Base-by-base conservation (phyloP, 2,113 vertebrate genomes). In the Pangasianodon hypophthalmus region DNA sequence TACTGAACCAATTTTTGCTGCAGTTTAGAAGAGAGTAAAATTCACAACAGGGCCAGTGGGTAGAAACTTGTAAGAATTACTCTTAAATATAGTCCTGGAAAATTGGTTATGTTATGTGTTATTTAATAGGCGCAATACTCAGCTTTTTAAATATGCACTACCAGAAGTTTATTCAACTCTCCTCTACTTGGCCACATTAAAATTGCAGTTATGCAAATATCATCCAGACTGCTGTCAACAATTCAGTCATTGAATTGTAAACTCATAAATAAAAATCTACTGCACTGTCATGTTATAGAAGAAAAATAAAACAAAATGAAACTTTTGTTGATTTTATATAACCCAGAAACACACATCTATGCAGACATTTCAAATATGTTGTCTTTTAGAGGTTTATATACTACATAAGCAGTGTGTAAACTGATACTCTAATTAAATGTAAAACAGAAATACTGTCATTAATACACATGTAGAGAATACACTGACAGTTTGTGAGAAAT, bases 11-110 rank as follows among this genome's bases (percentile, higher is more conserved):
- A 10, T 75, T 75, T 89, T 93, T 88, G 92, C 93, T 91, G 87
- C 94, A 96, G 95, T 88, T 95, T 95, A 89, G 96, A 96, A 77
- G 96, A 96, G 91, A 97, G 96, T 86, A 96, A 95, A 93, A 95
- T 96, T 90, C 94, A 96, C 92, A 96, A 95, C 69, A 93, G 95
- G 91, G 96, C 96, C n/a, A 37, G 67, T 16, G 5, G 60, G 26
- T 32, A n/a, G n/a, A 69, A 69, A 62, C 21, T 4, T 62, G 21
- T 62, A 7, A 69, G 10, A 69, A n/a, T 69, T 32, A 14, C 29
- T 67, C 29, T 11, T 64, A 64, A 26, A 67, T 11, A n/a, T 67
- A 11, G 26, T 64, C 60, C 60, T n/a, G 13, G 37, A 37, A 37
- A 37, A 37, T 37, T 37, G 37, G 37, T 37, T 37, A 37, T 37